These are phyloP conservation scores for Desmodus rotundus DNA, from an alignment of 2,113 vertebrate genomes.

Conservation along the genomic window DNA sequence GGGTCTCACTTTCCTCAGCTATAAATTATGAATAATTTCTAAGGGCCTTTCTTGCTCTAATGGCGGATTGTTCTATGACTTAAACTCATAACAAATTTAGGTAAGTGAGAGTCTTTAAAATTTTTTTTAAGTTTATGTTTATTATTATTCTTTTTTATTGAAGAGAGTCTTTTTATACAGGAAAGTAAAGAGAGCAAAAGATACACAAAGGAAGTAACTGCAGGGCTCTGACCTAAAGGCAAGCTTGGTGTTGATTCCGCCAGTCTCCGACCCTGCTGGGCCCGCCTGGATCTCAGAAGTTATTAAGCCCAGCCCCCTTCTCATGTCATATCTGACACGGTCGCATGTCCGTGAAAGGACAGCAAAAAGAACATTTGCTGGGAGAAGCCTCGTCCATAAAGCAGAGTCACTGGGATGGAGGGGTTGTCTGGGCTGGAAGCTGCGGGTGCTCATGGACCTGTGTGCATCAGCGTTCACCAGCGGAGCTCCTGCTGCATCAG, in stretches of 20 bases:
- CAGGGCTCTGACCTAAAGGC: background rate
- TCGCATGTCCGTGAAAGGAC: background rate
- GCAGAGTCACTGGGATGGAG: background rate
- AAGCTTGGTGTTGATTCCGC: background rate
- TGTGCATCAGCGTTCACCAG: background rate
- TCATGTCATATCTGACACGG: rapidly evolving
- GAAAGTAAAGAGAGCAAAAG: background rate
- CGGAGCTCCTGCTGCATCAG: background rate
- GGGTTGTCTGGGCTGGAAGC: background rate
- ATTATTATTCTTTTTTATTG: background rate
- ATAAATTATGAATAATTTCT: background rate
- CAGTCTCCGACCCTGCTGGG: background rate
- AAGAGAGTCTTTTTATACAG: background rate
- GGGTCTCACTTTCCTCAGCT: background rate
- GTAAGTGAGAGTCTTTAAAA: background rate
- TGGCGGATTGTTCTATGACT: background rate
- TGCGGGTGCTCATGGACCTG: rapidly evolving
- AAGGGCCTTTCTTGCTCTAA: background rate
- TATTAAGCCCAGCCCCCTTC: background rate
- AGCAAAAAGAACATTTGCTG: background rate
- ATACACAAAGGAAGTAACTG: background rate
- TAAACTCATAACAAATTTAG: background rate
- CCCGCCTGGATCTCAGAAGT: background rate
- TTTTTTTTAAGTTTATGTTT: background rate
- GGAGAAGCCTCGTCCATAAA: background rate